Evolutionary conservation across 2,113 vertebrate species (phyloP).

Genomic region (Alouatta palliata): DNA sequence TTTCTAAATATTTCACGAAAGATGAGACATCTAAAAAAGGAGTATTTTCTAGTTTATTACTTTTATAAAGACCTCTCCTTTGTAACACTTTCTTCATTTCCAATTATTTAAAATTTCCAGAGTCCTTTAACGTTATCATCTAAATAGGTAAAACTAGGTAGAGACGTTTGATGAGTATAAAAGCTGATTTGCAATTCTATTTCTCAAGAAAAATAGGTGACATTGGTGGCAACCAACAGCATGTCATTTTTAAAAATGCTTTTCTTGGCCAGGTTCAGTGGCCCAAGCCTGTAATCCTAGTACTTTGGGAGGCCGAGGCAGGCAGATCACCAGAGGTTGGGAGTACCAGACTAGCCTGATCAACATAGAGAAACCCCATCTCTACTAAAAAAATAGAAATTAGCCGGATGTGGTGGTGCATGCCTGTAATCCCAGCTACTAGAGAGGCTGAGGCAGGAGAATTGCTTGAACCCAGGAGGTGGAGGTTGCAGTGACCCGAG

Average conservation of each 20-base stretch:
- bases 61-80: not conserved
- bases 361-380: too few species aligned
- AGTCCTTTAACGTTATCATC: not conserved
- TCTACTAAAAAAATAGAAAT: too few species aligned
- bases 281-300: too few species aligned
- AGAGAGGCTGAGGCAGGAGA: too few species aligned
- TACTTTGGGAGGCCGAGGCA: too few species aligned
- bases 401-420: too few species aligned
- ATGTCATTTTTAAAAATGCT: not conserved
- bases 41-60: not conserved
- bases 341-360: too few species aligned
- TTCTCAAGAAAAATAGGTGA: conserved; percentile 44
- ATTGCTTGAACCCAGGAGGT: too few species aligned
- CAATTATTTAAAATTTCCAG: not conserved
- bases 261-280: not conserved
- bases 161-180: conserved; percentile 31
- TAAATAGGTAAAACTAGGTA: conserved; percentile 1
- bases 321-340: too few species aligned
- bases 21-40: not conserved
- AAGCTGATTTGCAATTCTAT: not conserved
- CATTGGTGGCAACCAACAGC: not conserved
- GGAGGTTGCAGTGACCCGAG: too few species aligned
- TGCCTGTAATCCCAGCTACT: too few species aligned
- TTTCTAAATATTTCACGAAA: conserved; percentile 33
- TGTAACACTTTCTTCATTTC: not conserved